These are phyloP conservation scores for Dendrocopos noguchii DNA, from an alignment of 2,113 vertebrate species.

Conservation along the genomic window DNA sequence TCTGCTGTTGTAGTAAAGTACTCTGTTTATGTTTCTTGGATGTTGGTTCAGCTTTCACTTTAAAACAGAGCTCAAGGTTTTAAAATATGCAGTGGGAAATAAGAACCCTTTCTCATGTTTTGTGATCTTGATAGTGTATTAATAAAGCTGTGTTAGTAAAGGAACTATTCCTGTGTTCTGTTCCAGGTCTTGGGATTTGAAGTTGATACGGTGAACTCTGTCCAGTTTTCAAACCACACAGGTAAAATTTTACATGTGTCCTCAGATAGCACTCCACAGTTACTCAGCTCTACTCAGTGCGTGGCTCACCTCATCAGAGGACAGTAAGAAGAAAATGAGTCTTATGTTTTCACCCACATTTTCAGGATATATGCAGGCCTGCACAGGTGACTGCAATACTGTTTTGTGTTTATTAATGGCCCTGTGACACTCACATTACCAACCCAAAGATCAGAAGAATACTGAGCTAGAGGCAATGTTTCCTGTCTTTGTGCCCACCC, in stretches of 20 bases:
- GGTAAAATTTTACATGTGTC: slow-evolving; percentile 74
- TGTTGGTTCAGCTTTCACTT: slow-evolving; percentile 8
- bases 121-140: neutral
- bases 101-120: neutral
- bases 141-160: neutral
- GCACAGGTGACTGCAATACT: neutral
- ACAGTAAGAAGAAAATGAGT: neutral
- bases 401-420: neutral
- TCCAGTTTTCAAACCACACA: slow-evolving; percentile 99
- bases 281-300: neutral
- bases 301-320: neutral
- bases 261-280: neutral
- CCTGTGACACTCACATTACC: neutral
- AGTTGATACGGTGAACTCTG: slow-evolving; percentile 95
- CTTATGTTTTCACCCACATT: neutral
- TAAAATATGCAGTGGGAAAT: neutral
- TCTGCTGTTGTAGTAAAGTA: neutral
- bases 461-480: neutral
- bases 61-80: neutral
- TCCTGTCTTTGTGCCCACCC: neutral
- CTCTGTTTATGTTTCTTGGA: neutral
- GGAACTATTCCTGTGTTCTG: slow-evolving; percentile 21
- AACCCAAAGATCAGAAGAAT: neutral
- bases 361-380: accelerated
- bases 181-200: slow-evolving; percentile 96